Evolutionary conservation across 2,888 invertebrate species (phyloP).

Genomic region (Lamproptera curius): DNA sequence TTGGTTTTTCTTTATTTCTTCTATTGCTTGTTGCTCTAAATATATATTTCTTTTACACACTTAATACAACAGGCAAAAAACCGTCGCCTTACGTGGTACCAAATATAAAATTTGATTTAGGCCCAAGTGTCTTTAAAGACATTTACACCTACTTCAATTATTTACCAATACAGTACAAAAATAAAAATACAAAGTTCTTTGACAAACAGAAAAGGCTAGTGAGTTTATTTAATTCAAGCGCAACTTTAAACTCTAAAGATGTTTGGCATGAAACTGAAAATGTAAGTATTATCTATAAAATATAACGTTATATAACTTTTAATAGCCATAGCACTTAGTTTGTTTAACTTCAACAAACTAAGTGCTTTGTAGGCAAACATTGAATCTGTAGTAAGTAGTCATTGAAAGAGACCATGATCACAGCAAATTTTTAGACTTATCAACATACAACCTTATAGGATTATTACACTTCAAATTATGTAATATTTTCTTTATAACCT

Average conservation of each 20-base stretch:
- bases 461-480: no score
- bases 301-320: no score
- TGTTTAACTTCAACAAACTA: no score
- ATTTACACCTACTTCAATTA: conserved; percentile 60
- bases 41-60: conserved; percentile 64
- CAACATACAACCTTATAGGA: no score
- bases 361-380: no score
- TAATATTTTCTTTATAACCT: no score
- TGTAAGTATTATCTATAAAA: conserved; percentile 54
- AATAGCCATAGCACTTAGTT: no score
- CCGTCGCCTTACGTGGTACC: conserved; percentile 41
- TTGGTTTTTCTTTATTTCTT: conserved; percentile 62
- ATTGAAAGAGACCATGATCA: no score
- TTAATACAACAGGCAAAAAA: conserved; percentile 47
- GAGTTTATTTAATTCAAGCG: conserved; percentile 57
- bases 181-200: conserved; percentile 51
- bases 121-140: conserved; percentile 49
- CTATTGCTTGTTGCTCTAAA: conserved; percentile 60
- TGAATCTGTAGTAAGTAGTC: no score
- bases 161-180: conserved; percentile 58
- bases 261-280: conserved; percentile 50
- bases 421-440: no score
- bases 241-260: conserved; percentile 34
- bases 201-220: conserved; percentile 46
- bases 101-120: conserved; percentile 44